Percentiles rank a stretch among this genome's conserved stretches.
phyloP scores from a whole-genome alignment of 2,797 vertebrate species.

The Zalophus californianus region DNA sequence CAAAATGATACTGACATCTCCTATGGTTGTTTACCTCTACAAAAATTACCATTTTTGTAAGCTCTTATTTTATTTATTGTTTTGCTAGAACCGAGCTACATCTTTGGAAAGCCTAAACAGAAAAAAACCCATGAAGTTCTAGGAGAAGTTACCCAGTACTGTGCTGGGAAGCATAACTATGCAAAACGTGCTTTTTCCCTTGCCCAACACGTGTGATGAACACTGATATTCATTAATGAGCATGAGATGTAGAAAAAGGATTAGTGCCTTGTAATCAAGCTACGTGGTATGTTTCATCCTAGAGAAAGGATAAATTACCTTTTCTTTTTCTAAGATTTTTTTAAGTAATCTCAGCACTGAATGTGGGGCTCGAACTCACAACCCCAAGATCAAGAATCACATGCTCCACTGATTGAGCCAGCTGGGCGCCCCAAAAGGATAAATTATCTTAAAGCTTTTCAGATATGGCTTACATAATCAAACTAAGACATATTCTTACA shows the following conservation, averaged over 20 bases:
- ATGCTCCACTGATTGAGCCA: background rate
- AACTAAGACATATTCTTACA: background rate
- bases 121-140: background rate
- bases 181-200: background rate
- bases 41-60: background rate
- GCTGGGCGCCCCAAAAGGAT: background rate
- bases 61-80: background rate
- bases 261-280: background rate
- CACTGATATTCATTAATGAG: background rate
- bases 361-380: background rate
- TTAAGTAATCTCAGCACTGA: background rate
- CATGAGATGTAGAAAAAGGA: background rate
- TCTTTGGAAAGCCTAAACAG: background rate
- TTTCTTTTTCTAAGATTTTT: background rate
- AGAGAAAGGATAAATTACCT: background rate
- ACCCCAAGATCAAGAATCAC: background rate
- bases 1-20: background rate
- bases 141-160: background rate
- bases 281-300: background rate
- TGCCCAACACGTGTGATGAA: background rate
- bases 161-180: background rate
- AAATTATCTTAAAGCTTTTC: background rate
- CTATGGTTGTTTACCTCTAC: background rate
- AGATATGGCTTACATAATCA: background rate
- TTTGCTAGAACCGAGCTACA: background rate